These are phyloP conservation scores for Lampropteryx suffumata DNA, from an alignment of 2,888 invertebrate species.

Conservation along the genomic window DNA sequence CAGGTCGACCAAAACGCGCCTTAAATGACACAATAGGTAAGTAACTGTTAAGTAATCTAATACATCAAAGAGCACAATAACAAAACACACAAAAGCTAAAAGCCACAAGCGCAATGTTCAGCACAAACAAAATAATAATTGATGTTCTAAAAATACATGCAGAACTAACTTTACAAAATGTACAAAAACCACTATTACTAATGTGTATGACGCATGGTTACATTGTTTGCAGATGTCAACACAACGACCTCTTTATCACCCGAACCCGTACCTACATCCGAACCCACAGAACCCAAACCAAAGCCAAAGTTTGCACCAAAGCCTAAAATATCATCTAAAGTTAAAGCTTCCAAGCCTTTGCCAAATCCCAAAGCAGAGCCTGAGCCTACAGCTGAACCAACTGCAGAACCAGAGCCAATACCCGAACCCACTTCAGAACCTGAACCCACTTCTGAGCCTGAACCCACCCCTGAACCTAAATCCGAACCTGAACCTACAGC, in stretches of 20 bases:
- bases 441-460: constrained; percentile 18
- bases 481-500: constrained; percentile 53
- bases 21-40: constrained; percentile 48
- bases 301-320: constrained; percentile 54
- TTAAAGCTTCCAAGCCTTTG: constrained; percentile 44
- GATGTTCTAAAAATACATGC: constrained; percentile 19
- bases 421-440: constrained; percentile 1
- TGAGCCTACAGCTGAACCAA: constrained; percentile 13
- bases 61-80: constrained; percentile 28
- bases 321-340: constrained; percentile 36
- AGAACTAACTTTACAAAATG: constrained; percentile 43
- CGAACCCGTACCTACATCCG: constrained; percentile 37
- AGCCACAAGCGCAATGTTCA: constrained; percentile 39
- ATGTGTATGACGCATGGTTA: constrained; percentile 71
- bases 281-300: constrained; percentile 54
- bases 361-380: constrained; percentile 60
- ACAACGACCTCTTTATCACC: constrained; percentile 60
- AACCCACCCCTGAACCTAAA: constrained; percentile 41
- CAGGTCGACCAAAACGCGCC: constrained; percentile 57
- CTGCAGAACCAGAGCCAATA: not conserved
- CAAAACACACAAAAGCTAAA: constrained; percentile 39
- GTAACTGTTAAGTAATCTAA: constrained; percentile 26
- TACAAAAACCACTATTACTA: constrained; percentile 41
- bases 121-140: constrained; percentile 29
- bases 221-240: constrained; percentile 75